Percentiles rank a stretch among this genome's conserved stretches.
These are phyloP conservation scores for Hybognathus amarus DNA, from an alignment of 2,797 vertebrate species.

Conservation along the genomic window DNA sequence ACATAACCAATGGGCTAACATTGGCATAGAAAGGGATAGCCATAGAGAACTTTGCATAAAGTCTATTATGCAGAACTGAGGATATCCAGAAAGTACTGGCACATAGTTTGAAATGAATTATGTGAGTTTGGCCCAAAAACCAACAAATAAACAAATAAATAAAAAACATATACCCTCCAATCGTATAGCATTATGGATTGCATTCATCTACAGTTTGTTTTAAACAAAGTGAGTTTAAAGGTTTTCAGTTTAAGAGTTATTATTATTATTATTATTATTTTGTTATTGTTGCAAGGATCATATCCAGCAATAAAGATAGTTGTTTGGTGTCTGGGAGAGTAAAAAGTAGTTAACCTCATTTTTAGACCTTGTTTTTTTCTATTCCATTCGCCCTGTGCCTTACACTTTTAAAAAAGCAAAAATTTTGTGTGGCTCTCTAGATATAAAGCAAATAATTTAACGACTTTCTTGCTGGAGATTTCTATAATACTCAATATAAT, in stretches of 20 bases:
- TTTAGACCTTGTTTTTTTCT: background rate
- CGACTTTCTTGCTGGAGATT: background rate
- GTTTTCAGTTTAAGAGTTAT: background rate
- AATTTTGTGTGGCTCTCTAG: background rate
- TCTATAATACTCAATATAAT: conserved; percentile 1
- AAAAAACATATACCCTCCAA: background rate
- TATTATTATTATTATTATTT: no score
- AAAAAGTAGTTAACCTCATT: background rate
- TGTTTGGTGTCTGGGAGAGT: background rate
- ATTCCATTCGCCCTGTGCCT: background rate
- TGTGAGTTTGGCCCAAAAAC: background rate
- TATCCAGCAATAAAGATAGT: background rate
- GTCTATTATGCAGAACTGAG: background rate
- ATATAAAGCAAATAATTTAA: background rate
- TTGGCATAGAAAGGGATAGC: background rate
- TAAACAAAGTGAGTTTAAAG: background rate
- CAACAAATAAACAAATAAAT: background rate
- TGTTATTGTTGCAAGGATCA: background rate
- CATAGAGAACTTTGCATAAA: background rate
- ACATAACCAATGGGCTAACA: background rate
- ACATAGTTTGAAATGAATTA: background rate
- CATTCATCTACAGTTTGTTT: background rate
- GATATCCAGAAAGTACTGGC: background rate
- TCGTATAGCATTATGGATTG: background rate
- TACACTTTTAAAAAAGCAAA: background rate